Evolutionary conservation across 2,113 vertebrate species (phyloP).

Genomic region (Lucifuga dentata): DNA sequence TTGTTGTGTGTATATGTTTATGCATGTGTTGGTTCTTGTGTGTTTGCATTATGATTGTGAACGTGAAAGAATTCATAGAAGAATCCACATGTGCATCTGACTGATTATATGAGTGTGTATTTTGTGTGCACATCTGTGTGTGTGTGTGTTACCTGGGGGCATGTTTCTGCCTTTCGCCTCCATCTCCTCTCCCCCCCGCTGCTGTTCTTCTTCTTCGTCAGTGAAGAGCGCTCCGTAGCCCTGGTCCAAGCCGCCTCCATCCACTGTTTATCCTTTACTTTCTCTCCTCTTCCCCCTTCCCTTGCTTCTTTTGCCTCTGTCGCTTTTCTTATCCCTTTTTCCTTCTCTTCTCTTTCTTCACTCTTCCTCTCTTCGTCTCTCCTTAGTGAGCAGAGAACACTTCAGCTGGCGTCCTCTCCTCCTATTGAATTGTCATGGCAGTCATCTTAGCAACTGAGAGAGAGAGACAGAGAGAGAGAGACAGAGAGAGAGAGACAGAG

Average conservation of each 20-base stretch:
- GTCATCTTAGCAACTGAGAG: constrained; percentile 66
- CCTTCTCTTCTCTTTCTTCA: constrained; percentile 27
- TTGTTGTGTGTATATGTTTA: constrained; percentile 1
- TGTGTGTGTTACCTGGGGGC: constrained; percentile 77
- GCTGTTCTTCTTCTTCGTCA: constrained; percentile 65
- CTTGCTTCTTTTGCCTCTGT: constrained; percentile 39
- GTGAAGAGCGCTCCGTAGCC: constrained; percentile 75
- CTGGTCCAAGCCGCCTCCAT: constrained; percentile 81
- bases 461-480: constrained; percentile 33
- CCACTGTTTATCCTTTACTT: constrained; percentile 75
- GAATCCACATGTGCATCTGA: constrained; percentile 26
- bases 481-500: constrained; percentile 25
- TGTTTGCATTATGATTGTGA: neutral
- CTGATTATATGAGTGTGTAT: constrained; percentile 1
- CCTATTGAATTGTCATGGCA: constrained; percentile 74
- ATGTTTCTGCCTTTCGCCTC: constrained; percentile 82
- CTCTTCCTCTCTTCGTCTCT: constrained; percentile 40
- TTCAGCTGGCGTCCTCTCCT: constrained; percentile 68
- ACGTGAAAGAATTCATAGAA: neutral
- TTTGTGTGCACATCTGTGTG: constrained; percentile 29
- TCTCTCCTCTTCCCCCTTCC: constrained; percentile 31
- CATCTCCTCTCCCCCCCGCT: constrained; percentile 76
- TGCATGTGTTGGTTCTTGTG: constrained; percentile 10
- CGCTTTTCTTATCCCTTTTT: constrained; percentile 20
- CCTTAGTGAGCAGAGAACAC: constrained; percentile 47